These are phyloP conservation scores for Microctonus aethiopoides DNA, from an alignment of 2,888 invertebrate genomes.

Conservation along the genomic window DNA sequence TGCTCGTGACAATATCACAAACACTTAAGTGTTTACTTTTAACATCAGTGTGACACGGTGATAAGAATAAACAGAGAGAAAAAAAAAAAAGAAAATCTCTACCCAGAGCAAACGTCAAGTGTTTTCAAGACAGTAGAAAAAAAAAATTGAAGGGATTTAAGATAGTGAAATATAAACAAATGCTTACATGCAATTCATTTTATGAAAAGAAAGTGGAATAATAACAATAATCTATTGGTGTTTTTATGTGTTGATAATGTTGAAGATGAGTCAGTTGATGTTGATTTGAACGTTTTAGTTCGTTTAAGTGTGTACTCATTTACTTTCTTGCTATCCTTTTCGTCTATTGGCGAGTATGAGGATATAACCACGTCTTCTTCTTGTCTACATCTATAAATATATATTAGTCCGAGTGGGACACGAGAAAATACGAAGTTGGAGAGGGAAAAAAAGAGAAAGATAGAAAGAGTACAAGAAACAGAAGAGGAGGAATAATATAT, in stretches of 20 bases:
- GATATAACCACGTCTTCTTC: background rate
- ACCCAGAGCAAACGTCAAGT: background rate
- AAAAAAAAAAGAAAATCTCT: background rate
- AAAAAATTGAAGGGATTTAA: too few species aligned
- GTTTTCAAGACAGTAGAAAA: background rate
- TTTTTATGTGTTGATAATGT: background rate
- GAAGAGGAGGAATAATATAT: constrained; percentile 14
- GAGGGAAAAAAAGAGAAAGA: constrained; percentile 15
- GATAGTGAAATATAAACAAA: too few species aligned
- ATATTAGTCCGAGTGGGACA: constrained; percentile 10
- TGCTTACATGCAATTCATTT: too few species aligned
- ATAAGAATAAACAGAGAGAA: background rate
- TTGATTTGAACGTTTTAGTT: background rate
- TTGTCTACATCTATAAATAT: constrained; percentile 27
- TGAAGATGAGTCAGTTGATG: background rate
- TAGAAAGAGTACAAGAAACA: too few species aligned
- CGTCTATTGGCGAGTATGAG: background rate
- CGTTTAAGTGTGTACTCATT: background rate
- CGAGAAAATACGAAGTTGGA: constrained; percentile 26
- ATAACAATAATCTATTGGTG: background rate
- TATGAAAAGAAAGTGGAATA: background rate
- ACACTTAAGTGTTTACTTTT: background rate
- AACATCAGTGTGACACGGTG: background rate
- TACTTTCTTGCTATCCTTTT: background rate
- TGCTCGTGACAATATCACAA: background rate